Evolutionary conservation across 2,888 invertebrate species (phyloP).

Genomic region (Tachina grossa): DNA sequence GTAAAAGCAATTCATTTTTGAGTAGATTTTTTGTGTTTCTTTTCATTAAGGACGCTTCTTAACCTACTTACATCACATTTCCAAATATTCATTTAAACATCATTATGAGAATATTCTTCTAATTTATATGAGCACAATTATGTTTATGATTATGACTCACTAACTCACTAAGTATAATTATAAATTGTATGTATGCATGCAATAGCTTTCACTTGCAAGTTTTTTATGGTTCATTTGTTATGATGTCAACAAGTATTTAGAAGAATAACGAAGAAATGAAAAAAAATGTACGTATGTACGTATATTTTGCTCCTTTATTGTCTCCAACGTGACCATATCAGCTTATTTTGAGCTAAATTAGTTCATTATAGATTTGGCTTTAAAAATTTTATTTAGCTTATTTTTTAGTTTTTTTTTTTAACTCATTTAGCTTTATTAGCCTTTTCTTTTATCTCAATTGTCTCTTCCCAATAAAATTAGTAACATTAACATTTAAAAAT

Average conservation of each 20-base stretch:
- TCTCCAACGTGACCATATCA: not conserved
- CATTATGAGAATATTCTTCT: conserved; percentile 21
- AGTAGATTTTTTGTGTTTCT: not conserved
- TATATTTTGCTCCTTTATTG: too few species aligned
- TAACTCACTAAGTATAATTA: conserved; percentile 39
- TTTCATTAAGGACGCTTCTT: conserved; percentile 3
- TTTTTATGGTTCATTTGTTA: conserved; percentile 30
- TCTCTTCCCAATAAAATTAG: too few species aligned
- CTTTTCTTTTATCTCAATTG: too few species aligned
- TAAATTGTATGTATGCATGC: conserved; percentile 24
- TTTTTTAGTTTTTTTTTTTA: too few species aligned
- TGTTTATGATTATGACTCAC: conserved; percentile 39
- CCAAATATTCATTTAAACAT: conserved; percentile 25
- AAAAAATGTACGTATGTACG: too few species aligned
- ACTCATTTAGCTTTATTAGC: too few species aligned
- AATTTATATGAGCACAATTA: conserved; percentile 25
- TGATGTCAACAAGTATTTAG: conserved; percentile 52
- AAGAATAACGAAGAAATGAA: conserved; percentile 10
- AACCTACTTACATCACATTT: conserved; percentile 49
- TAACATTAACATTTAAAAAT: too few species aligned
- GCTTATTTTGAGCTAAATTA: too few species aligned
- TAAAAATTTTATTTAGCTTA: too few species aligned
- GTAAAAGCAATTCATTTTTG: conserved; percentile 8
- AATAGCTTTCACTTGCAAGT: conserved; percentile 31
- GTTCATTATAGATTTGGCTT: too few species aligned